Conservation (phyloP, 2,797 vertebrate genomes). For the Phalloptychus januarius region DNA sequence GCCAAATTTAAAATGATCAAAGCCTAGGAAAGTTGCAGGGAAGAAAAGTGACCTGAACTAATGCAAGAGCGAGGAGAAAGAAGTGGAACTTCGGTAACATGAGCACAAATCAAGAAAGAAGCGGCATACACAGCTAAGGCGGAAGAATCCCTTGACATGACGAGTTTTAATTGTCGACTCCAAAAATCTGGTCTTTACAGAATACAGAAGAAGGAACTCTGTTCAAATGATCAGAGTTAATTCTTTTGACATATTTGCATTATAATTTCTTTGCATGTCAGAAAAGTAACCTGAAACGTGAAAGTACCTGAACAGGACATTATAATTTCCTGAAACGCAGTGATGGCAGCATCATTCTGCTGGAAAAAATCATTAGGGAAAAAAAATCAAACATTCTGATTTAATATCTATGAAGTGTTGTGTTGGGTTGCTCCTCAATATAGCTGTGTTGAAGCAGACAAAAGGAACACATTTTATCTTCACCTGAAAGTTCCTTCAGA, state of each 20-base stretch:
- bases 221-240: neutral
- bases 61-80: conserved; percentile 14
- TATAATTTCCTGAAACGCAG: neutral
- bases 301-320: neutral
- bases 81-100: neutral
- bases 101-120: neutral
- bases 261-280: neutral
- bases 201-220: neutral
- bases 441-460: neutral
- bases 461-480: neutral
- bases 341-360: neutral
- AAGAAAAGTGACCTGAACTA: conserved; percentile 29
- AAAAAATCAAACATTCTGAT: neutral
- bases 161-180: neutral
- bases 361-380: neutral
- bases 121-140: neutral
- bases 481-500: neutral
- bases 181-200: neutral
- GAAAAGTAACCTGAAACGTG: too few relatives aligned
- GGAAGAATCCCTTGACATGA: neutral
- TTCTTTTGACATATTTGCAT: neutral
- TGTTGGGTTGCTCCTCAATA: neutral
- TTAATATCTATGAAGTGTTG: neutral
- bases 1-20: conserved; percentile 34
- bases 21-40: conserved; percentile 9